A percentile compares a stretch with the other conserved stretches of the same genome.
Conservation (phyloP, 2,888 invertebrate genomes). For the Deilephila porcellus region DNA sequence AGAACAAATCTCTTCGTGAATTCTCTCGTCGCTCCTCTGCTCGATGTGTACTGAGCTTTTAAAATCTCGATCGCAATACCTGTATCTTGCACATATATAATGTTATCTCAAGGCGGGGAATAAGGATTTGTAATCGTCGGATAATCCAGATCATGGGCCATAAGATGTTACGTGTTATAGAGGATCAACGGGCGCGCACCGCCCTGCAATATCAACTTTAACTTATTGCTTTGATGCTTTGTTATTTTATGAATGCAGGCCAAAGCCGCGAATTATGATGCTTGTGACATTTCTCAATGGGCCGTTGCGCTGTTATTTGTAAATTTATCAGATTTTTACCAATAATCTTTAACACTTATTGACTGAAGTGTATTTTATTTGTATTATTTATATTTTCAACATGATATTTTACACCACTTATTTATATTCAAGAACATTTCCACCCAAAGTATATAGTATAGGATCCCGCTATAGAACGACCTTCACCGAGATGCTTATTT, state of each 20-base stretch:
- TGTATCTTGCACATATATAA: constrained; percentile 51
- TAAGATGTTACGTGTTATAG: constrained; percentile 26
- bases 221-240: constrained; percentile 16
- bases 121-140: constrained; percentile 64
- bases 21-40: background rate
- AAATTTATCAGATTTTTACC: too few relatives aligned
- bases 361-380: background rate
- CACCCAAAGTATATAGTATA: too few relatives aligned
- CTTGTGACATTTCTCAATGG: constrained; percentile 3
- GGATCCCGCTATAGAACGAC: too few relatives aligned
- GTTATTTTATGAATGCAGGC: constrained; percentile 12
- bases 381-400: too few relatives aligned
- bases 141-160: constrained; percentile 62
- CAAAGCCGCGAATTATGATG: constrained; percentile 9
- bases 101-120: constrained; percentile 57
- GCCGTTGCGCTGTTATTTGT: background rate
- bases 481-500: too few relatives aligned
- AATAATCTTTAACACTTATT: background rate
- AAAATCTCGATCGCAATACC: constrained; percentile 26
- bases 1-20: constrained; percentile 20
- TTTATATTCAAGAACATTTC: too few relatives aligned
- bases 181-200: constrained; percentile 16
- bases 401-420: too few relatives aligned
- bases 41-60: constrained; percentile 24
- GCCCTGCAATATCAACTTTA: constrained; percentile 16